phyloP scores from a whole-genome alignment of 2,797 vertebrate genomes.

The Lepilemur septentrionalis region DNA sequence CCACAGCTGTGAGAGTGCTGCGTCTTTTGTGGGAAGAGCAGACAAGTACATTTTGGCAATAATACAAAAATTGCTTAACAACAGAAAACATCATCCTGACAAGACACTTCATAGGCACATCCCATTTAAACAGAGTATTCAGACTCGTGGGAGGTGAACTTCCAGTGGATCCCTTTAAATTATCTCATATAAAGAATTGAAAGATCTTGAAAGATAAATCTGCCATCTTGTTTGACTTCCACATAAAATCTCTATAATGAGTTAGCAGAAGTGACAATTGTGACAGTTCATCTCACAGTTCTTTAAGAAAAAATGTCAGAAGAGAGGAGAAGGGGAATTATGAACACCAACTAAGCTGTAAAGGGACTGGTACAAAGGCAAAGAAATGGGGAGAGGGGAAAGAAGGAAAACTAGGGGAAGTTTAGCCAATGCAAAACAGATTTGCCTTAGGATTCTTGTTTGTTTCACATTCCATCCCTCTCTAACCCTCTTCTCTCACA shows the following conservation, averaged over 20 bases:
- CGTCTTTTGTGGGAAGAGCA: background rate
- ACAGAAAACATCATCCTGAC: background rate
- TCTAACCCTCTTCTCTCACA: fast-evolving
- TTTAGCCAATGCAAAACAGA: background rate
- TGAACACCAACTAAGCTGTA: background rate
- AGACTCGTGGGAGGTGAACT: background rate
- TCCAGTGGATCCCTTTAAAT: background rate
- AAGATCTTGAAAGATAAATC: background rate
- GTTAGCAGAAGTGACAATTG: background rate
- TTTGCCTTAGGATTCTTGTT: background rate
- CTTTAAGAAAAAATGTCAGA: background rate
- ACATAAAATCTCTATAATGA: background rate
- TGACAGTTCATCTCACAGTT: background rate
- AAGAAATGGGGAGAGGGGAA: background rate
- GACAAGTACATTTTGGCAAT: background rate
- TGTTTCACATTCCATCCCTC: background rate
- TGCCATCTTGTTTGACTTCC: background rate
- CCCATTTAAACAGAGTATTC: background rate
- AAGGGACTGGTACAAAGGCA: background rate
- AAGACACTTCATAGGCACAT: background rate
- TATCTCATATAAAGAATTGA: background rate
- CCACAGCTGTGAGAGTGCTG: background rate
- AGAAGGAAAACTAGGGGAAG: background rate
- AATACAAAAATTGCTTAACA: background rate
- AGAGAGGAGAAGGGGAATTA: background rate